phyloP scores from a whole-genome alignment of 2,888 invertebrate genomes.

The Fragum whitleyi region DNA sequence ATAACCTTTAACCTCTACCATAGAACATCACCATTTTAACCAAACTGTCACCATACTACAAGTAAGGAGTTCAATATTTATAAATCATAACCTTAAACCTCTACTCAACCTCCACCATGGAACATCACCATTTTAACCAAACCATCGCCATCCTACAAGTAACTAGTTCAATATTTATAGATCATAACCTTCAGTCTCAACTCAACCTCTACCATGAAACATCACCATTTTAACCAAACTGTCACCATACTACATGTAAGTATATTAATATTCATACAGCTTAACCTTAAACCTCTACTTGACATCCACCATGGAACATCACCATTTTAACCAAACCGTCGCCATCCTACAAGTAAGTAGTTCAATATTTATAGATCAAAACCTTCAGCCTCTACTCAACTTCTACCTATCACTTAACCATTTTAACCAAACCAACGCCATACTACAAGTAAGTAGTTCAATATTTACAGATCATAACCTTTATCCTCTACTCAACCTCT shows the following conservation, averaged over 20 bases:
- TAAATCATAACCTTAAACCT: too few relatives aligned
- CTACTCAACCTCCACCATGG: slow-evolving; percentile 94
- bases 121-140: slow-evolving; percentile 95
- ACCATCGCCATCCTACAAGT: slow-evolving; percentile 93
- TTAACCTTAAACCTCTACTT: too few relatives aligned
- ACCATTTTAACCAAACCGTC: slow-evolving; percentile 95
- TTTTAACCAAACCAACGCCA: slow-evolving; percentile 94
- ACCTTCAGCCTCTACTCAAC: slow-evolving; percentile 95
- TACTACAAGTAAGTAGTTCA: slow-evolving; percentile 90
- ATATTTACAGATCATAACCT: too few relatives aligned
- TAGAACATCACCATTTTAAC: slow-evolving; percentile 96
- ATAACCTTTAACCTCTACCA: too few relatives aligned
- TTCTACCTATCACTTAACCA: slow-evolving; percentile 95
- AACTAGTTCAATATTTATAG: too few relatives aligned
- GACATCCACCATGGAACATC: slow-evolving; percentile 94
- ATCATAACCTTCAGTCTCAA: too few relatives aligned
- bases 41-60: slow-evolving; percentile 94
- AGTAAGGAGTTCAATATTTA: too few relatives aligned
- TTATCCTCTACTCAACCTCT: slow-evolving; percentile 94
- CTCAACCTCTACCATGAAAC: slow-evolving; percentile 94
- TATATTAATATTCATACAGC: too few relatives aligned
- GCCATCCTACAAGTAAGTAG: slow-evolving; percentile 90
- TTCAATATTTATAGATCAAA: too few relatives aligned
- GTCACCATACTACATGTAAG: slow-evolving; percentile 91
- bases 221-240: slow-evolving; percentile 95